These are phyloP conservation scores for Pelodiscus sinensis DNA, from an alignment of 2,113 vertebrate species.

Conservation along the genomic window DNA sequence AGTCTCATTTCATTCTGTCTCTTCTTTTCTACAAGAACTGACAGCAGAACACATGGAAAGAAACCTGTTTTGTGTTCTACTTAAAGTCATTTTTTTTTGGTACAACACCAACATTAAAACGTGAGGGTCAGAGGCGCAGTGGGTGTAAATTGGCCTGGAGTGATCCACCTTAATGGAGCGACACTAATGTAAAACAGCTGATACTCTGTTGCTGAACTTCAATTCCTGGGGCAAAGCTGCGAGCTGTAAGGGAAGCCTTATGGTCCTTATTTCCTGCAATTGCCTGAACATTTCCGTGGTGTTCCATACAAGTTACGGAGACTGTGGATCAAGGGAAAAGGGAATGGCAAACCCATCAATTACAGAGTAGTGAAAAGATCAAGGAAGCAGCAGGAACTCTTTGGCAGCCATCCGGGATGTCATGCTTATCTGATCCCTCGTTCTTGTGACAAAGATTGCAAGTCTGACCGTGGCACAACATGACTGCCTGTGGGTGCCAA, in stretches of 20 bases:
- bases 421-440: constrained; percentile 11
- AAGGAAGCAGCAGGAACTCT: constrained; percentile 10
- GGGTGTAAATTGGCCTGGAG: not conserved
- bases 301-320: not conserved
- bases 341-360: constrained; percentile 39
- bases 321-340: constrained; percentile 42
- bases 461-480: constrained; percentile 57
- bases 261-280: not conserved
- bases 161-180: not conserved
- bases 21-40: not conserved
- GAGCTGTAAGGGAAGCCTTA: not conserved
- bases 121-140: not conserved
- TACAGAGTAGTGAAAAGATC: constrained; percentile 49
- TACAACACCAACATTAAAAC: not conserved
- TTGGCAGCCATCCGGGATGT: constrained; percentile 8
- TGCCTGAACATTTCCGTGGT: not conserved
- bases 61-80: not conserved
- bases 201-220: constrained; percentile 1
- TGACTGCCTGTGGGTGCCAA: constrained; percentile 28
- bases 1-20: not conserved
- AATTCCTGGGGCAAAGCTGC: not conserved
- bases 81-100: not conserved
- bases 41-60: not conserved
- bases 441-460: constrained; percentile 44
- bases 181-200: not conserved